Evolutionary conservation across 2,113 vertebrate genomes (phyloP).

Genomic region (Trochalopteron elliotii): DNA sequence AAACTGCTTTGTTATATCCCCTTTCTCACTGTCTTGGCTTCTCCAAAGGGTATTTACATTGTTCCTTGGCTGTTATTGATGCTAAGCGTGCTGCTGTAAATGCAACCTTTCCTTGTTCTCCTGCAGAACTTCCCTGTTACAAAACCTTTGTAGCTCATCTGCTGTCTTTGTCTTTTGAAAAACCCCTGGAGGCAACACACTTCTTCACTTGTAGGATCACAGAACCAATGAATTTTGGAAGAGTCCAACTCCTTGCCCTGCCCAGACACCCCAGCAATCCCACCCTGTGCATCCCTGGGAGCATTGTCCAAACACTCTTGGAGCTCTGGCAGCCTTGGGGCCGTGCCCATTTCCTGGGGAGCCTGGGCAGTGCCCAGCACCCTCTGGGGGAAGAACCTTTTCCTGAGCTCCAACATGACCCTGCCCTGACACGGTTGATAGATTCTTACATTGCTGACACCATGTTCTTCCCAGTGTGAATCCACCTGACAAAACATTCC

Average conservation of each 20-base stretch:
- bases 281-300: background rate
- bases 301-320: fast-evolving
- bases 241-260: background rate
- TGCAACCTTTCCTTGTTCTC: background rate
- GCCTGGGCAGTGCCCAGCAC: background rate
- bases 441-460: background rate
- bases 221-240: background rate
- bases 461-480: background rate
- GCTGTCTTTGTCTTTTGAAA: background rate
- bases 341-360: background rate
- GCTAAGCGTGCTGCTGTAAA: background rate
- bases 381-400: background rate
- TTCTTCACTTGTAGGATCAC: background rate
- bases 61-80: background rate
- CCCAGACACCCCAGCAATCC: background rate
- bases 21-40: background rate
- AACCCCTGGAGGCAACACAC: background rate
- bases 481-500: background rate
- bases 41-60: background rate
- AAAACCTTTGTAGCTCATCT: background rate
- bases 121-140: background rate
- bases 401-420: background rate
- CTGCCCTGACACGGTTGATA: background rate
- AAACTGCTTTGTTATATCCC: background rate
- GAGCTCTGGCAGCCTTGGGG: background rate